Percentiles rank a stretch among this genome's conserved stretches.
These are phyloP conservation scores for Bombus superbus DNA, from an alignment of 1,140 invertebrate species.

Conservation along the genomic window DNA sequence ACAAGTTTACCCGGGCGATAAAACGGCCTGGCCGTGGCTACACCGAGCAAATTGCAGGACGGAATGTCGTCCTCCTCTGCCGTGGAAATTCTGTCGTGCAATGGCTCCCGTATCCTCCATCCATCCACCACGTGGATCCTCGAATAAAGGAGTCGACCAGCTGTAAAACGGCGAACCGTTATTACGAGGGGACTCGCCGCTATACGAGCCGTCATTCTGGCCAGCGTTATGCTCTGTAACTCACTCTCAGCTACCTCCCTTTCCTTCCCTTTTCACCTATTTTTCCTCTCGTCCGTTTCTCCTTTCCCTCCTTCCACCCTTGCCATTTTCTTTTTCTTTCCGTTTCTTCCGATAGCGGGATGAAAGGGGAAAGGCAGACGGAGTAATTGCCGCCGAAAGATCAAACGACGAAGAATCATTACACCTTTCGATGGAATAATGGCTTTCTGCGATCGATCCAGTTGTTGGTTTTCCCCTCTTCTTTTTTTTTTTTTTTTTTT, in stretches of 20 bases:
- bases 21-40: slow-evolving; percentile 52
- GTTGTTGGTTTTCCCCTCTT: background rate
- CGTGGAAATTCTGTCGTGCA: slow-evolving; percentile 50
- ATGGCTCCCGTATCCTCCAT: slow-evolving; percentile 46
- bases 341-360: background rate
- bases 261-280: background rate
- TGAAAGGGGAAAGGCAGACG: slow-evolving; percentile 14
- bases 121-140: slow-evolving; percentile 64
- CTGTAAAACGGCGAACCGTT: slow-evolving; percentile 68
- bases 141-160: slow-evolving; percentile 66
- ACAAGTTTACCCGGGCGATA: slow-evolving; percentile 63
- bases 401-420: slow-evolving; percentile 66
- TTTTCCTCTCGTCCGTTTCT: background rate
- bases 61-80: slow-evolving; percentile 44
- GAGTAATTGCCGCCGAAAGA: slow-evolving; percentile 43
- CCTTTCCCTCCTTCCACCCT: too few relatives aligned
- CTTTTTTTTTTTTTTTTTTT: too few relatives aligned
- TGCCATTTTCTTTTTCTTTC: background rate
- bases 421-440: slow-evolving; percentile 64
- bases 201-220: slow-evolving; percentile 45
- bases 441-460: background rate
- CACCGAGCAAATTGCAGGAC: slow-evolving; percentile 57
- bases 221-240: slow-evolving; percentile 24
- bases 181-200: slow-evolving; percentile 59
- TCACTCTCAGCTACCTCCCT: background rate